Evolutionary conservation across 2,888 invertebrate species (phyloP).

Genomic region (Eupithecia subfuscata): DNA sequence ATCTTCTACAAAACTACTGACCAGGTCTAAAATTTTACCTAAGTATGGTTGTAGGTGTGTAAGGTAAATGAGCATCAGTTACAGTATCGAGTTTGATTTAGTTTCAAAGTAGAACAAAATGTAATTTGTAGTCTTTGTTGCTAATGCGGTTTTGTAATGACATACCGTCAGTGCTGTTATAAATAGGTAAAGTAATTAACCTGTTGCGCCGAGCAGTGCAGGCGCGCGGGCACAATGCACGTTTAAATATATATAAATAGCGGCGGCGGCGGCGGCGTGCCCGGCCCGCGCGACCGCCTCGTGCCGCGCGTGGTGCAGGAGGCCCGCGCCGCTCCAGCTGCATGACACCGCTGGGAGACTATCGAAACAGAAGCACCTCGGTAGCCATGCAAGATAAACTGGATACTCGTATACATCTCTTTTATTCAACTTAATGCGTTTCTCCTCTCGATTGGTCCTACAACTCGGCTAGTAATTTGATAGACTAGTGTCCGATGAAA

Average conservation of each 20-base stretch:
- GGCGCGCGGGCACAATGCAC: constrained; percentile 17
- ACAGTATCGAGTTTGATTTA: background rate
- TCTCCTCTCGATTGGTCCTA: background rate
- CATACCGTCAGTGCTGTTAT: background rate
- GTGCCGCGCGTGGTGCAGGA: constrained; percentile 16
- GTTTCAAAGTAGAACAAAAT: background rate
- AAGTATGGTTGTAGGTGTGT: too few relatives aligned
- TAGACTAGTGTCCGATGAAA: too few relatives aligned
- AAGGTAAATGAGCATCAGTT: too few relatives aligned
- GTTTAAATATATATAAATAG: constrained; percentile 18
- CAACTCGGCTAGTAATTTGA: background rate
- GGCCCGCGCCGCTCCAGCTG: background rate
- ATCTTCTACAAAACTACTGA: too few relatives aligned
- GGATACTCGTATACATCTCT: too few relatives aligned
- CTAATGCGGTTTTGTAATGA: background rate
- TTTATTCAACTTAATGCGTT: background rate
- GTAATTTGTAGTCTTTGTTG: background rate
- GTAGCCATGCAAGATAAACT: background rate
- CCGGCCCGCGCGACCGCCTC: constrained; percentile 22
- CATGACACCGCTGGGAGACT: background rate
- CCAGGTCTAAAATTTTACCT: too few relatives aligned
- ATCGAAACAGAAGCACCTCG: background rate
- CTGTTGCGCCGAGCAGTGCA: constrained; percentile 17
- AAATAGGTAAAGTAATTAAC: constrained; percentile 27
- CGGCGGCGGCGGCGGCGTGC: constrained; percentile 19